Evolutionary conservation across 1,140 invertebrate genomes (phyloP).

Genomic region (Drosophila trapezifrons): DNA sequence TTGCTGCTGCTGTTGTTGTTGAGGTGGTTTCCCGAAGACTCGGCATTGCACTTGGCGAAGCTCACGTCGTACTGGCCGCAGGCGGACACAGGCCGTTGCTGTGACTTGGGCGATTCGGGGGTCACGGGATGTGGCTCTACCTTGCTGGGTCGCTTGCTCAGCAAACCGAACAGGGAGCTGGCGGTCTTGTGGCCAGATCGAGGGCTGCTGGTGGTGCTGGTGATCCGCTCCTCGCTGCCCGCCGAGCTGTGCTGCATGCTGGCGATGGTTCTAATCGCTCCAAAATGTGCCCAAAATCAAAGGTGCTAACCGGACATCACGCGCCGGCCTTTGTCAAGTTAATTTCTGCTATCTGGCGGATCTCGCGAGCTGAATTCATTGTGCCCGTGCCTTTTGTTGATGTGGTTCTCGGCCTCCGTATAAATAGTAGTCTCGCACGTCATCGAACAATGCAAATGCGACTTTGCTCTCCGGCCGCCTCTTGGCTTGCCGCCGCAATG

Average conservation of each 20-base stretch:
- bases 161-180: conserved; percentile 65
- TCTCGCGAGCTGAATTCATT: conserved; percentile 44
- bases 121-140: conserved; percentile 70
- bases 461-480: conserved; percentile 30
- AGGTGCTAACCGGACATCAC: conserved; percentile 32
- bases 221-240: conserved; percentile 76
- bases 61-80: conserved; percentile 71
- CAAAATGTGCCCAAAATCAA: conserved; percentile 4
- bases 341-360: conserved; percentile 41
- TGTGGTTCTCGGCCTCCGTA: conserved; percentile 32
- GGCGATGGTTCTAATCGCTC: not conserved
- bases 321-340: conserved; percentile 37
- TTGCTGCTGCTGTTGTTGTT: conserved; percentile 48
- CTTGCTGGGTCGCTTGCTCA: conserved; percentile 71
- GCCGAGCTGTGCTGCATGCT: conserved; percentile 57
- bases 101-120: conserved; percentile 61
- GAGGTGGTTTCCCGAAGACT: conserved; percentile 30
- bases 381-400: conserved; percentile 26
- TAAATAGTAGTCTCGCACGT: conserved; percentile 49
- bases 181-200: conserved; percentile 60
- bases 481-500: conserved; percentile 32
- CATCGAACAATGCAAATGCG: conserved; percentile 54
- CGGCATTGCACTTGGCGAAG: conserved; percentile 59
- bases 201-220: conserved; percentile 67
- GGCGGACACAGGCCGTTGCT: conserved; percentile 57